Evolutionary conservation across 2,888 invertebrate species (phyloP), one percentile per base, ranked within the genome.

Genomic region (Rhingia campestris): DNA sequence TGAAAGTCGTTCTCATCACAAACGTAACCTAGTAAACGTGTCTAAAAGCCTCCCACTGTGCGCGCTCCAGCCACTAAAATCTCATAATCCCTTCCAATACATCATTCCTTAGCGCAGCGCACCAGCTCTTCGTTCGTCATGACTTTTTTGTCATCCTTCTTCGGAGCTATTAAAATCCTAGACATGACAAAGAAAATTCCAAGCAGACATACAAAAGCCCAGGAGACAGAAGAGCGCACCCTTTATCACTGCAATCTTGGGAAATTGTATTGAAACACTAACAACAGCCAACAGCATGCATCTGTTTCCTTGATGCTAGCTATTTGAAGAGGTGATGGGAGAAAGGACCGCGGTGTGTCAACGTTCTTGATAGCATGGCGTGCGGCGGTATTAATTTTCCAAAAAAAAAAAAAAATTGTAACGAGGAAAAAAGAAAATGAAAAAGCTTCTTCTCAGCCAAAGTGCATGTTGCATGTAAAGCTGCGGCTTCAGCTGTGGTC

Each of bases 381-480:
- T 37, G 30, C 33, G 63, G 51, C 49, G 73, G 56, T 69, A 53
- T 63, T 79, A 56, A 14, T 54, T 39, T 37, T 12, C 30, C 14
- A 32, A 35, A 61, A 47, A 32, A 41, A 30, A 51, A 10, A 6
- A n/a, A 51, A 73, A 35, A 22, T 58, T 43, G 47, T 41, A 41
- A 30, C 37, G 51, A 12, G 2, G 47, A 47, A n/a, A 22, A 47
- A 49, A 49, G 22, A 56, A 61, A 72, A 81, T 30, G 4, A 47
- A 70, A 84, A 80, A 80, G 80, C 81, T 79, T 61, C 49, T 43
- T 47, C 30, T 69, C 67, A 22, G 22, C 22, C 22, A 64, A 54
- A 58, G 22, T 80, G 84, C 84, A 84, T 80, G 80, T 80, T 80
- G 80, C 84, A 80, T 41, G 35, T 43, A 75, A 80, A 75, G 75